phyloP scores from a whole-genome alignment of 2,888 invertebrate species.

The Pegoplata infirma region DNA sequence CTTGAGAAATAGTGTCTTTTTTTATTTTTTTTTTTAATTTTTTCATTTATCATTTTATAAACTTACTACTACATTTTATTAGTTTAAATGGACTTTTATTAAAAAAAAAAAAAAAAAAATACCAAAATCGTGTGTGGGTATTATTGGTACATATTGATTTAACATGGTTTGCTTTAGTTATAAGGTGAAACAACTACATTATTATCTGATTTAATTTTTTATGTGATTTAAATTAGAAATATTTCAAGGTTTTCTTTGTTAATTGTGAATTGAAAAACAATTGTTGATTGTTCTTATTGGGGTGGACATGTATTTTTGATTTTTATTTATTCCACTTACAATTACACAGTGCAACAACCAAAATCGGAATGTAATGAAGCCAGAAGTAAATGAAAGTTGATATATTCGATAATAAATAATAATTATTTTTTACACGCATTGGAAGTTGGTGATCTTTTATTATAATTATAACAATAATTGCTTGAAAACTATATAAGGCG shows the following conservation, averaged over 20 bases:
- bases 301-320: background rate
- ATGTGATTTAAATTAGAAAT: conserved; percentile 25
- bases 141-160: background rate
- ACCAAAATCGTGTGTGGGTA: background rate
- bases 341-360: too few relatives aligned
- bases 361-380: too few relatives aligned
- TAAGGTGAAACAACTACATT: conserved; percentile 18
- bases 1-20: background rate
- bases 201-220: conserved; percentile 17
- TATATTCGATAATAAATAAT: too few relatives aligned
- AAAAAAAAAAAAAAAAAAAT: too few relatives aligned
- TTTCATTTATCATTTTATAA: background rate
- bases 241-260: conserved; percentile 51
- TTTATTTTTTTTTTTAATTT: background rate
- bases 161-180: background rate
- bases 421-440: too few relatives aligned
- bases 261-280: background rate
- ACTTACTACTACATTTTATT: background rate
- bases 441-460: too few relatives aligned
- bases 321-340: too few relatives aligned
- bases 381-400: too few relatives aligned
- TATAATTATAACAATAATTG: too few relatives aligned
- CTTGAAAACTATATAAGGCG: too few relatives aligned
- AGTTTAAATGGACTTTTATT: background rate
- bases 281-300: background rate